These are phyloP conservation scores for Podocnemis expansa DNA, from an alignment of 2,113 vertebrate species.

Conservation along the genomic window DNA sequence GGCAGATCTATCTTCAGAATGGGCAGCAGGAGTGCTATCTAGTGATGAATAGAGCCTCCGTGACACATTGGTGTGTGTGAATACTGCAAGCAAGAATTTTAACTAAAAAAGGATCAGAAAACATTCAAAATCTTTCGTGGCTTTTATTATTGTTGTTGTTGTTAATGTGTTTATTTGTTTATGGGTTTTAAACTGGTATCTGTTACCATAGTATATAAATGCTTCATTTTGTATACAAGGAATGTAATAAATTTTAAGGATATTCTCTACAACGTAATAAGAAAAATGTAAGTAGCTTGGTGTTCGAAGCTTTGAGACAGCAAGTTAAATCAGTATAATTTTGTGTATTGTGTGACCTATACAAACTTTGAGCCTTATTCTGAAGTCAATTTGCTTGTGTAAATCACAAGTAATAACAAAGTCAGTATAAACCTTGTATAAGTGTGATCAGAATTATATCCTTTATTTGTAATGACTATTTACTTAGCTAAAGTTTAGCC, in stretches of 20 bases:
- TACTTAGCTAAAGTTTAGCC: not conserved
- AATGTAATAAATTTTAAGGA: not conserved
- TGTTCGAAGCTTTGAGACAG: not conserved
- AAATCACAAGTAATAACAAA: not conserved
- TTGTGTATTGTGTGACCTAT: not conserved
- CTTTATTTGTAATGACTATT: not conserved
- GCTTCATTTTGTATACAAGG: not conserved
- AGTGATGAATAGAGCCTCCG: not conserved
- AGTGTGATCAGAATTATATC: not conserved
- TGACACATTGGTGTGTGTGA: not conserved
- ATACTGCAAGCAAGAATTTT: no score
- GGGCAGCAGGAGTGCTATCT: not conserved
- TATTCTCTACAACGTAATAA: not conserved
- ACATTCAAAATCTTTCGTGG: not conserved
- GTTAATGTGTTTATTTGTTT: not conserved
- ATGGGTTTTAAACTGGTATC: not conserved
- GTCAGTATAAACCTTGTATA: not conserved
- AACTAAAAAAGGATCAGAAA: not conserved
- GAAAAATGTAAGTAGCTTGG: not conserved
- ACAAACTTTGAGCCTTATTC: not conserved
- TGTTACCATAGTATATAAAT: no score
- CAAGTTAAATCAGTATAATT: not conserved
- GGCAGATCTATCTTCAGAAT: not conserved
- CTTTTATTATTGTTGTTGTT: not conserved
- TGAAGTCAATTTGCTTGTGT: not conserved